Percentiles rank a stretch among this genome's conserved stretches.
Evolutionary conservation across 2,113 vertebrate genomes (phyloP).

Genomic region (Colius striatus): DNA sequence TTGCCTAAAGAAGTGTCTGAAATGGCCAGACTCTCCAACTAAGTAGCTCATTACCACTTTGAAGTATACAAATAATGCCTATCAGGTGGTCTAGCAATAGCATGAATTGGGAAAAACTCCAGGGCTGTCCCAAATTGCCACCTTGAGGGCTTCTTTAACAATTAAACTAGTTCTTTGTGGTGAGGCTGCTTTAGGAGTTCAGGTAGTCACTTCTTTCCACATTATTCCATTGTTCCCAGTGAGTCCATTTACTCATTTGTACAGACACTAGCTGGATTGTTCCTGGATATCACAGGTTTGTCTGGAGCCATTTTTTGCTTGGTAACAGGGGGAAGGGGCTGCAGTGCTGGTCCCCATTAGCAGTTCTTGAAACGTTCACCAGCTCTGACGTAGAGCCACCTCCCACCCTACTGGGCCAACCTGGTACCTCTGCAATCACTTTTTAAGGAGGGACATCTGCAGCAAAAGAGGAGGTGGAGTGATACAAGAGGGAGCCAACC

Average conservation of each 20-base stretch:
- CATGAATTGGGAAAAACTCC: background rate
- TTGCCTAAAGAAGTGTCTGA: background rate
- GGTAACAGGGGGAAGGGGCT: too few relatives aligned
- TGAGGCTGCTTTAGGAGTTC: background rate
- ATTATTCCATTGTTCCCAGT: background rate
- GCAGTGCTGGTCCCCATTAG: too few relatives aligned
- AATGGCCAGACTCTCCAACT: background rate
- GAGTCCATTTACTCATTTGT: background rate
- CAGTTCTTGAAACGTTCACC: too few relatives aligned
- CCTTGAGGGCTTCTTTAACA: background rate
- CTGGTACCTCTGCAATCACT: too few relatives aligned
- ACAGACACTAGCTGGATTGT: background rate
- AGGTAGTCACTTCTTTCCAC: background rate
- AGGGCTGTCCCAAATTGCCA: background rate
- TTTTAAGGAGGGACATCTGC: too few relatives aligned
- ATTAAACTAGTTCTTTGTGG: background rate
- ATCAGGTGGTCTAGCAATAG: background rate
- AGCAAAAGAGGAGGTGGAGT: too few relatives aligned
- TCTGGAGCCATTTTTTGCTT: too few relatives aligned
- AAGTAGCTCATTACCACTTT: background rate
- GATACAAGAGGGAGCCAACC: too few relatives aligned
- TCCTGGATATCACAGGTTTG: background rate
- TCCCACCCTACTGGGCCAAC: too few relatives aligned
- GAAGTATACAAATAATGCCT: background rate
- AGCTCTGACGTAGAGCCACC: too few relatives aligned